Percentiles rank a stretch among this genome's conserved stretches.
phyloP scores from a whole-genome alignment of 37 sponge, comb jelly and placozoan genomes.

The Beroe forskalii region DNA sequence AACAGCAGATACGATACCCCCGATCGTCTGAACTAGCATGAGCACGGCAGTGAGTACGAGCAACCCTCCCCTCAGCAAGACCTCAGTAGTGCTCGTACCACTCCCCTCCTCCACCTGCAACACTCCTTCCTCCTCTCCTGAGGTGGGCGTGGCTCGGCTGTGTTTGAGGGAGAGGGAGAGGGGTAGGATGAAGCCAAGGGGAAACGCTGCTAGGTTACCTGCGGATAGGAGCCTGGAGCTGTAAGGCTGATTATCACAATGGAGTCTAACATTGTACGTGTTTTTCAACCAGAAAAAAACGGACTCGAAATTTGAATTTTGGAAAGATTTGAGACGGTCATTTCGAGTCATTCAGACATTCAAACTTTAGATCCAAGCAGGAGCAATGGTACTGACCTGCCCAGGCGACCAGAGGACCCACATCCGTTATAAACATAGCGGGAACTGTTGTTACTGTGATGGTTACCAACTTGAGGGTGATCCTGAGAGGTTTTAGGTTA shows the following conservation, averaged over 20 bases:
- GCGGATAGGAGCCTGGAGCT: not conserved
- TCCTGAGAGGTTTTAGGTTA: too few relatives aligned
- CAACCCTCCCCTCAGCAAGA: not conserved
- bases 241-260: too few relatives aligned
- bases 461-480: not conserved
- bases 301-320: too few relatives aligned
- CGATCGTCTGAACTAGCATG: not conserved
- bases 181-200: conserved; percentile 41
- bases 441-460: not conserved
- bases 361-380: too few relatives aligned
- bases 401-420: conserved; percentile 48
- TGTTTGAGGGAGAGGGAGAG: conserved; percentile 31
- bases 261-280: too few relatives aligned
- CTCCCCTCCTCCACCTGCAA: not conserved
- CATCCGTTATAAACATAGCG: not conserved
- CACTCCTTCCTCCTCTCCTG: too few relatives aligned
- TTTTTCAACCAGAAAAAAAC: too few relatives aligned
- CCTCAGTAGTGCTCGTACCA: not conserved
- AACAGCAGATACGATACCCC: not conserved
- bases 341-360: too few relatives aligned
- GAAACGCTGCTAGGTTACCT: conserved; percentile 56
- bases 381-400: conserved; percentile 49
- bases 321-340: too few relatives aligned
- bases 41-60: not conserved
- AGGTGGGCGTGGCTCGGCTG: not conserved